phyloP scores from a whole-genome alignment of 2,113 vertebrate genomes.

The Onychorhynchus coronatus region DNA sequence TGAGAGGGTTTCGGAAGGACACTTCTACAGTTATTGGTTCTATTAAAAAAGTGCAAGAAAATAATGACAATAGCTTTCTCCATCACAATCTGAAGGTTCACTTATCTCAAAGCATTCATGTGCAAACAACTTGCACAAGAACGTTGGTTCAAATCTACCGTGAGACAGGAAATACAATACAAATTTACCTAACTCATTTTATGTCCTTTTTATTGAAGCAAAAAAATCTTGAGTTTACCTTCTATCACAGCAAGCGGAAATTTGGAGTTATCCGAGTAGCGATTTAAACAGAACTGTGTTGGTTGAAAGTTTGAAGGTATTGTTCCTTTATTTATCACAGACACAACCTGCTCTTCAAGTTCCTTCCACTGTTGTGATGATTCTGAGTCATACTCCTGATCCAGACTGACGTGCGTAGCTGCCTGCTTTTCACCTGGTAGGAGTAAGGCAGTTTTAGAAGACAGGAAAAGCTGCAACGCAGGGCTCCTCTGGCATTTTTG shows the following conservation, averaged over 20 bases:
- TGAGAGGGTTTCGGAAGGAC: conserved; percentile 91
- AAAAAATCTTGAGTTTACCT: conserved; percentile 73
- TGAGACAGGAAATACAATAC: neutral
- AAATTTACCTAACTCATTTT: neutral
- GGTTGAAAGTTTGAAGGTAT: conserved; percentile 84
- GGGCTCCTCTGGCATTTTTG: neutral
- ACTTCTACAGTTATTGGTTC: conserved; percentile 95
- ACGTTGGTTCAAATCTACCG: fast-evolving
- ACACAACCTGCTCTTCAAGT: conserved; percentile 90
- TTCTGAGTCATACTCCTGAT: conserved; percentile 92
- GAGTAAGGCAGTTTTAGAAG: neutral
- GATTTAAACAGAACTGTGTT: conserved; percentile 91
- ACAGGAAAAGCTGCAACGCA: neutral
- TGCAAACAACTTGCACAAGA: neutral
- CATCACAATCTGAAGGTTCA: neutral
- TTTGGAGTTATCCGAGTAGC: conserved; percentile 88
- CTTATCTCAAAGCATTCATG: neutral
- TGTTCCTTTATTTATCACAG: conserved; percentile 81
- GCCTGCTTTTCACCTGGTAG: conserved; percentile 92
- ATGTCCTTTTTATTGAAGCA: neutral
- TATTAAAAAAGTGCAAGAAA: conserved; percentile 54
- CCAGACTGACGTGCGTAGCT: conserved; percentile 91
- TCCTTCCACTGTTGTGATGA: conserved; percentile 89
- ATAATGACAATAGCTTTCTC: neutral
- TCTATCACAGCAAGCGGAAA: conserved; percentile 89